Percentiles rank a stretch among this genome's conserved stretches.
These are phyloP conservation scores for Masnerella sp. DNA, from an alignment of 2,888 invertebrate genomes.

Conservation along the genomic window DNA sequence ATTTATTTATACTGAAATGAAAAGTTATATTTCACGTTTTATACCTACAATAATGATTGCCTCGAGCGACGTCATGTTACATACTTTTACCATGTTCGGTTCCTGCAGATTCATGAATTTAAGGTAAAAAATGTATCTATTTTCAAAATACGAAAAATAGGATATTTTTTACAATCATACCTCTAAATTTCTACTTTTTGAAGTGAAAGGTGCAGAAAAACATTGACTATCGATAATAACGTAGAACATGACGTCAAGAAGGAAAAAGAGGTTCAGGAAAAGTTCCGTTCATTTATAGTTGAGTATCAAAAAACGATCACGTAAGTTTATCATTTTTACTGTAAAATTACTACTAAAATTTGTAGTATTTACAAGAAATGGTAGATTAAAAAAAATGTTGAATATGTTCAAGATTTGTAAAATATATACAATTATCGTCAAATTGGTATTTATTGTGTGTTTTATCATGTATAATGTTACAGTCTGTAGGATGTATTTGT, in stretches of 20 bases:
- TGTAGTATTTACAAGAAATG: background rate
- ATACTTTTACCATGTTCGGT: conserved; percentile 1
- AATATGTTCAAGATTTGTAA: background rate
- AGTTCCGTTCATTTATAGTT: background rate
- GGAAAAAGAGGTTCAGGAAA: background rate
- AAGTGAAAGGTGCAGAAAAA: background rate
- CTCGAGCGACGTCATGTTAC: conserved; percentile 4
- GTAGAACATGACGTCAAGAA: background rate
- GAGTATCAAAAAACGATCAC: background rate
- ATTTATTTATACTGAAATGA: background rate
- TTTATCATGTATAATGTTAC: conserved; percentile 7
- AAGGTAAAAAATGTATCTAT: background rate
- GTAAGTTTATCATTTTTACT: background rate
- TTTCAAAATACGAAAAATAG: too few relatives aligned
- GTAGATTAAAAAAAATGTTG: background rate
- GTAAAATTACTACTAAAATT: background rate
- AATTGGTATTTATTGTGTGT: conserved; percentile 9
- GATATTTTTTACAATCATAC: background rate
- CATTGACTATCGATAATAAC: background rate
- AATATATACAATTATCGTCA: background rate
- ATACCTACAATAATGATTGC: conserved; percentile 3
- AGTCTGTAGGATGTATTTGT: background rate
- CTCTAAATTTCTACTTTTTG: background rate
- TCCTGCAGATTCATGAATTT: background rate
- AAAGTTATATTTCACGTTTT: background rate